Evolutionary conservation across 2,113 vertebrate species (phyloP).

Genomic region (Chascanopsetta lugubris): DNA sequence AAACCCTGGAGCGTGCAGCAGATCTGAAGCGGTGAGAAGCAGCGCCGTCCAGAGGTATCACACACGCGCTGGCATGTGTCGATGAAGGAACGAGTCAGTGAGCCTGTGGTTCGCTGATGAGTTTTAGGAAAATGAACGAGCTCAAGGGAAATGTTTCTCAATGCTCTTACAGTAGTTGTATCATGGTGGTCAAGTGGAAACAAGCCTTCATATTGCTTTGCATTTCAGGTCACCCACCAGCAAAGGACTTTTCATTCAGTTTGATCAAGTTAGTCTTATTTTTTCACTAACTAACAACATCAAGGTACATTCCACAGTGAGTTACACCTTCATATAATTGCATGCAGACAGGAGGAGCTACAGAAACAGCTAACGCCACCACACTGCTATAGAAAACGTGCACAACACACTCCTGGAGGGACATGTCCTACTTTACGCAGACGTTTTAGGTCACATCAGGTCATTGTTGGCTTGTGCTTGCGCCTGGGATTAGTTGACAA

Average conservation of each 20-base stretch:
- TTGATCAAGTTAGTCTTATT: neutral
- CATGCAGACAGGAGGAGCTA: neutral
- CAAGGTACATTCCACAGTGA: neutral
- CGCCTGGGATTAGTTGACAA: neutral
- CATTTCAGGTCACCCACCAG: neutral
- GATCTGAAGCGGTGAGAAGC: too few relatives aligned
- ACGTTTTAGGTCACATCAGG: neutral
- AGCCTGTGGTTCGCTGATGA: too few relatives aligned
- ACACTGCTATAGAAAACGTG: neutral
- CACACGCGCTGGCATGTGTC: too few relatives aligned
- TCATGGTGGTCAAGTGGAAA: too few relatives aligned
- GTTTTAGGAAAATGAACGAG: too few relatives aligned
- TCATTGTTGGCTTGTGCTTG: neutral
- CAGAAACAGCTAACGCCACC: neutral
- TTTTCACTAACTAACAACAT: neutral
- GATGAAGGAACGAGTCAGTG: too few relatives aligned
- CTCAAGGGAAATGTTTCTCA: too few relatives aligned
- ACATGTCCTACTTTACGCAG: neutral
- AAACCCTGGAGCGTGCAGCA: too few relatives aligned
- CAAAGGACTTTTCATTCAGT: neutral
- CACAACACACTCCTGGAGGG: neutral
- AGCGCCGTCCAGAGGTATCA: too few relatives aligned
- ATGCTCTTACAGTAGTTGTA: neutral
- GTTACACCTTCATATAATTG: neutral
- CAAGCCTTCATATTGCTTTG: neutral